A percentile compares a stretch with the other conserved stretches of the same genome.
Evolutionary conservation across 2,888 invertebrate species (phyloP).

Genomic region (Tholera decimalis): DNA sequence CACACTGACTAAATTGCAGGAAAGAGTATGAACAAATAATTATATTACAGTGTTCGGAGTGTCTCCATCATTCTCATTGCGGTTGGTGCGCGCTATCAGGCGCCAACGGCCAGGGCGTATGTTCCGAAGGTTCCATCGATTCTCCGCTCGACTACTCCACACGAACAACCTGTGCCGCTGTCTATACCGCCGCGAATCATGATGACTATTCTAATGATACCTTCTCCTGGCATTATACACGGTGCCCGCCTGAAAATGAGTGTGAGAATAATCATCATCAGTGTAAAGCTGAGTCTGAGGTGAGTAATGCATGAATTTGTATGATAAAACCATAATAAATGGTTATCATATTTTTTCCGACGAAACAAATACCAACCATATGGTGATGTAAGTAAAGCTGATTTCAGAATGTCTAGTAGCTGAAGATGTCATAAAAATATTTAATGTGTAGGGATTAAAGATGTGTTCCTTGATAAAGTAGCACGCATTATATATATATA

Average conservation of each 20-base stretch:
- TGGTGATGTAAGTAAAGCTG: not conserved
- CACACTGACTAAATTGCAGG: no score
- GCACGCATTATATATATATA: no score
- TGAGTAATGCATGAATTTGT: slow-evolving; percentile 51
- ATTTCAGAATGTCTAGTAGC: not conserved
- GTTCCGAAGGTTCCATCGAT: slow-evolving; percentile 96
- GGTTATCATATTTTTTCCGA: not conserved
- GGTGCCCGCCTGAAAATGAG: slow-evolving; percentile 98
- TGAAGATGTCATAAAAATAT: not conserved
- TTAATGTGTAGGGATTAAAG: not conserved
- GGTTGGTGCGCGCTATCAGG: slow-evolving; percentile 97
- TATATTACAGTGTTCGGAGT: slow-evolving; percentile 93
- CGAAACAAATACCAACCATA: not conserved
- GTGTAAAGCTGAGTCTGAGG: slow-evolving; percentile 96
- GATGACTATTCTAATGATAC: slow-evolving; percentile 86
- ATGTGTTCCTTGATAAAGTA: no score
- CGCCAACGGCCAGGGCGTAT: slow-evolving; percentile 95
- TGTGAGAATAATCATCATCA: slow-evolving; percentile 97
- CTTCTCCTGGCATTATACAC: slow-evolving; percentile 97
- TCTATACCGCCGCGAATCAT: slow-evolving; percentile 83
- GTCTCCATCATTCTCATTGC: slow-evolving; percentile 97
- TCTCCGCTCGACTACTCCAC: slow-evolving; percentile 92
- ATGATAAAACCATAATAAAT: not conserved
- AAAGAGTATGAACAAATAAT: not conserved
- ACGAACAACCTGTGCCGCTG: slow-evolving; percentile 90